A percentile compares a stretch with the other conserved stretches of the same genome.
Conservation (phyloP, 2,888 invertebrate genomes). For the Girardia tigrina region DNA sequence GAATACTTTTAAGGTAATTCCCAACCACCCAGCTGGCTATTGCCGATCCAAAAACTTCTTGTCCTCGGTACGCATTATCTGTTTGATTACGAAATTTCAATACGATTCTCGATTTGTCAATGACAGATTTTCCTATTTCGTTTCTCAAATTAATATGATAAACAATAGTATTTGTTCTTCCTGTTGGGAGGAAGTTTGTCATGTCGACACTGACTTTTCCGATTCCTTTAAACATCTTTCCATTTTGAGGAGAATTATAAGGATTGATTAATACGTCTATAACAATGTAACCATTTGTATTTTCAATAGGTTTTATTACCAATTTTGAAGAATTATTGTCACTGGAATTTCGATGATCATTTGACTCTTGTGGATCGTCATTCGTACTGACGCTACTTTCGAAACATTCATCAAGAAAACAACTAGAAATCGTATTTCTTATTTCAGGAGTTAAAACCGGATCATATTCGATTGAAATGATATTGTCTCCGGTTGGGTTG, state of each 20-base stretch:
- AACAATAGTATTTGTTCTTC: neutral
- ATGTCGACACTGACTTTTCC: neutral
- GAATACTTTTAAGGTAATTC: neutral
- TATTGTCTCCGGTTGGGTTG: neutral
- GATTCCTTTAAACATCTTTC: neutral
- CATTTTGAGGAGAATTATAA: neutral
- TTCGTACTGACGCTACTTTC: constrained; percentile 9
- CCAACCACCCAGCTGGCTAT: neutral
- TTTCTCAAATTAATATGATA: neutral
- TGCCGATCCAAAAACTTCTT: neutral
- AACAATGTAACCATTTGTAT: neutral
- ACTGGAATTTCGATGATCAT: neutral
- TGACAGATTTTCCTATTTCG: neutral
- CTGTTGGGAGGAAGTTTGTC: neutral
- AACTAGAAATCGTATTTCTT: neutral
- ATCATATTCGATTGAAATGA: neutral
- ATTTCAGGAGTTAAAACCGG: neutral
- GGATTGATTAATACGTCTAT: neutral
- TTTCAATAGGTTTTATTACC: neutral
- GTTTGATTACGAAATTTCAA: neutral
- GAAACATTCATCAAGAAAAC: constrained; percentile 15
- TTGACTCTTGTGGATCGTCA: neutral
- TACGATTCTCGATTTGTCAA: neutral
- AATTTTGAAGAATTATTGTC: neutral
- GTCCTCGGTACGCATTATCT: neutral